phyloP scores from a whole-genome alignment of 1,140 invertebrate species.

The Lepidurus apus region DNA sequence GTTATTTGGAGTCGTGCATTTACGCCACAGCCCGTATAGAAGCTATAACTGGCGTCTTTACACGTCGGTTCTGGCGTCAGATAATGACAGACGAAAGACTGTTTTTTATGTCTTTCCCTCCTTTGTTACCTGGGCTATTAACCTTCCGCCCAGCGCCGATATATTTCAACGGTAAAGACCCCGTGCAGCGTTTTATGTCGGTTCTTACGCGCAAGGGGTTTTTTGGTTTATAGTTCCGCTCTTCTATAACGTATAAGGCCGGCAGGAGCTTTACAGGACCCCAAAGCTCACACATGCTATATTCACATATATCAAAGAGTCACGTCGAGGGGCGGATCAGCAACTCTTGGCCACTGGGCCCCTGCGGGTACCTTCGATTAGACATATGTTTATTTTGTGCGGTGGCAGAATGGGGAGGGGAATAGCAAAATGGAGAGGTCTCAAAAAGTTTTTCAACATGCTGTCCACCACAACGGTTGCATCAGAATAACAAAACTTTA shows the following conservation, averaged over 20 bases:
- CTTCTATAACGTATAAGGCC: not conserved
- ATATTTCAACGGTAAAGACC: conserved; percentile 22
- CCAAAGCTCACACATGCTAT: conserved; percentile 4
- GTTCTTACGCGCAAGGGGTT: conserved; percentile 7
- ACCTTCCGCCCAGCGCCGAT: conserved; percentile 20
- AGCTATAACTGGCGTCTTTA: conserved; percentile 18
- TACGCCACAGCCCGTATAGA: conserved; percentile 20
- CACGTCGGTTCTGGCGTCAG: conserved; percentile 20
- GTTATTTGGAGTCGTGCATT: conserved; percentile 21
- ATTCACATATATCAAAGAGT: not conserved
- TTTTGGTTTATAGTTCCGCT: conserved; percentile 22
- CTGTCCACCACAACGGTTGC: not conserved
- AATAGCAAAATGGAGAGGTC: not conserved
- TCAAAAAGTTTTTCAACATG: not conserved
- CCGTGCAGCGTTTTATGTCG: conserved; percentile 10
- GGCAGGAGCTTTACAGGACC: not conserved
- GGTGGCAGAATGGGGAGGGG: not conserved
- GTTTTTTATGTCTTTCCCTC: conserved; percentile 10
- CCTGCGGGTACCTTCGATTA: not conserved
- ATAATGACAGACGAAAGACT: conserved; percentile 22
- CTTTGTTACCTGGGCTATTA: conserved; percentile 19
- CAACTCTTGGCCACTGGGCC: conserved; percentile 9
- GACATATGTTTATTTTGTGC: not conserved
- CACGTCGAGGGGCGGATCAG: conserved; percentile 2
- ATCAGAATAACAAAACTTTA: not conserved